Evolutionary conservation across 2,113 vertebrate species (phyloP), one percentile per base, ranked within the genome.

Genomic region (Columbina picui): DNA sequence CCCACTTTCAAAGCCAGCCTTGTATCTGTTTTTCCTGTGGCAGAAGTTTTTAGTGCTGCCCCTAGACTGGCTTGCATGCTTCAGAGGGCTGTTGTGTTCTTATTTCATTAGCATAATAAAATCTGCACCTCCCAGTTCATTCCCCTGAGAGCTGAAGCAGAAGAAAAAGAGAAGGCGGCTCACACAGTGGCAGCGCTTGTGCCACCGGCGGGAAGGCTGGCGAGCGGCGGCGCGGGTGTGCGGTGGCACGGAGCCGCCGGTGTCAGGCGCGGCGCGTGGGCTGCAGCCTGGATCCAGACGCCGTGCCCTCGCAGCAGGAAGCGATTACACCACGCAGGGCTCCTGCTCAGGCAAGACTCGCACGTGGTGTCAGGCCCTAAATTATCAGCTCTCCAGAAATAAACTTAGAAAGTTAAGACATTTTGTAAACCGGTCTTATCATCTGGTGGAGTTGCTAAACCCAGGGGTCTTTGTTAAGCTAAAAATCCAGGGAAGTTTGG

Each of bases 1-100:
- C 94, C 89, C 93, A 78, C 92, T 93, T 86, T 81, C 90, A 88
- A 94, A 95, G 93, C 88, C 60, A 71, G 94, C 80, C 93, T 92
- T 93, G 92, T 94, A 56, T 94, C 93, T 95, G 85, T 80, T 94
- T 96, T 94, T 95, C 93, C 93, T 91, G 85, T 90, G 95, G 92
- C 93, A 95, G 95, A 95, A 73, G 79, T 71, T 93, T 89, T 90
- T 80, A 94, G 85, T 38, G 1, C 91, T 90, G 93, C 91, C 84
- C 43, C 69, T 78, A 14, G 81, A 80, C 85, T 94, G 90, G 59
- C 52, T 68, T 53, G 82, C 83, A 75, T 12, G 76, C 84, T 91
- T 80, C 84, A 38, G 71, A 91, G 71, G 34, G 34, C 94, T 90
- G 80, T 55, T 83, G 86, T 89, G 84, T 29, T 93, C 90, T 77